Conservation (phyloP, 2,888 invertebrate species). For the Tenthredo distinguenda region DNA sequence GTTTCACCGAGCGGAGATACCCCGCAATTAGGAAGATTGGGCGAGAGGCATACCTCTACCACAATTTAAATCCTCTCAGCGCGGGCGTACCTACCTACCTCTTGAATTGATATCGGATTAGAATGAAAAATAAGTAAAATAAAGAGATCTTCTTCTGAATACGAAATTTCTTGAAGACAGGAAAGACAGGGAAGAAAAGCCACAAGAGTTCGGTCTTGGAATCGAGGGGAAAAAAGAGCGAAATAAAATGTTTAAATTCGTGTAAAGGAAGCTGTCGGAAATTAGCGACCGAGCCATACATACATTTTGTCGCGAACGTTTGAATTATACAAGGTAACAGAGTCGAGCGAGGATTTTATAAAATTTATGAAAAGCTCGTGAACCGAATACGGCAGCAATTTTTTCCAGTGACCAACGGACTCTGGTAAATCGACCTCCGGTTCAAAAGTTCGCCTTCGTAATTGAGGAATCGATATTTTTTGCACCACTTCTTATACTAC, state of each 20-base stretch:
- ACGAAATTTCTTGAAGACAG: not conserved
- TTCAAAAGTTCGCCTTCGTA: constrained; percentile 24
- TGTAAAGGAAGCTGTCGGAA: not conserved
- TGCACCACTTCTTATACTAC: not conserved
- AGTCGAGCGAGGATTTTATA: not conserved
- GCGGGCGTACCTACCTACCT: not conserved
- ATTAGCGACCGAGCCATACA: not conserved
- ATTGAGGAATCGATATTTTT: constrained; percentile 46
- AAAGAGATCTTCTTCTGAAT: constrained; percentile 27
- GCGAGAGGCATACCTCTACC: not conserved
- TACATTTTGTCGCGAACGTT: not conserved
- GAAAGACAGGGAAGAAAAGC: not conserved
- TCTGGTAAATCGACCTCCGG: not conserved
- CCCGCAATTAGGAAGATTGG: constrained; percentile 46
- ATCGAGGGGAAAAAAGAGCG: not conserved
- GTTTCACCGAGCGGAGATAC: constrained; percentile 31
- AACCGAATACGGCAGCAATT: not conserved
- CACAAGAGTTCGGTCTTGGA: not conserved
- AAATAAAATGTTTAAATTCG: not conserved
- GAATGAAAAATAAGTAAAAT: constrained; percentile 22
- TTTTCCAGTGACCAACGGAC: not conserved
- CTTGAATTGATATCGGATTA: constrained; percentile 45
- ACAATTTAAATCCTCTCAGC: constrained; percentile 34
- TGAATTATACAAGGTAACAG: not conserved
- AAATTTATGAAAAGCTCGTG: not conserved